A percentile compares a stretch with the other conserved stretches of the same genome.
phyloP scores from a whole-genome alignment of 2,888 invertebrate species.

The Anagyrus pseudococci region DNA sequence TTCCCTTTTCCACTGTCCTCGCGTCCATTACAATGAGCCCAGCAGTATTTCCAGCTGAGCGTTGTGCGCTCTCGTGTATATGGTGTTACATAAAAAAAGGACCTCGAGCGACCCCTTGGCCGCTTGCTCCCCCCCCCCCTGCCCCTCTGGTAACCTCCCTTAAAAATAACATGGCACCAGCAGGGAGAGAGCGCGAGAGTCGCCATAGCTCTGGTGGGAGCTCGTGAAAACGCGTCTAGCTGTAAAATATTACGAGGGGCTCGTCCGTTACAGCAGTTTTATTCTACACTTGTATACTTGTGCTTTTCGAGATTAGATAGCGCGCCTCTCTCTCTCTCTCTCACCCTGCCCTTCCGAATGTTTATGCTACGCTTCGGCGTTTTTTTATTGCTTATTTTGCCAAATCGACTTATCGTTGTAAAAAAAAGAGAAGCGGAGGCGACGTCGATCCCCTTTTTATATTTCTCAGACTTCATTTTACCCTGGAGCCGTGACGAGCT shows the following conservation, averaged over 20 bases:
- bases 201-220: conserved; percentile 47
- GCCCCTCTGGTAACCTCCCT: conserved; percentile 48
- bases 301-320: conserved; percentile 4
- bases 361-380: background rate
- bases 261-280: conserved; percentile 34
- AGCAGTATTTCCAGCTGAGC: background rate
- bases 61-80: background rate
- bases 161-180: conserved; percentile 49
- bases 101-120: conserved; percentile 48
- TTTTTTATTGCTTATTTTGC: background rate
- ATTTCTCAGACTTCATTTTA: too few relatives aligned
- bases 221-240: conserved; percentile 48
- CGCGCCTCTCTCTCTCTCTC: too few relatives aligned
- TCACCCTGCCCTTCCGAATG: background rate
- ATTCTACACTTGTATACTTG: conserved; percentile 8
- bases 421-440: background rate
- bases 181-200: too few relatives aligned
- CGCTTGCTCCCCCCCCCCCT: too few relatives aligned
- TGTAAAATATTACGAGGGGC: conserved; percentile 53
- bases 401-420: background rate
- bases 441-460: background rate
- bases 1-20: conserved; percentile 2
- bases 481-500: too few relatives aligned
- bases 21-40: conserved; percentile 16
- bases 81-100: conserved; percentile 42